Evolutionary conservation across 1,140 invertebrate genomes (phyloP).

Genomic region (Drosophila obscura): DNA sequence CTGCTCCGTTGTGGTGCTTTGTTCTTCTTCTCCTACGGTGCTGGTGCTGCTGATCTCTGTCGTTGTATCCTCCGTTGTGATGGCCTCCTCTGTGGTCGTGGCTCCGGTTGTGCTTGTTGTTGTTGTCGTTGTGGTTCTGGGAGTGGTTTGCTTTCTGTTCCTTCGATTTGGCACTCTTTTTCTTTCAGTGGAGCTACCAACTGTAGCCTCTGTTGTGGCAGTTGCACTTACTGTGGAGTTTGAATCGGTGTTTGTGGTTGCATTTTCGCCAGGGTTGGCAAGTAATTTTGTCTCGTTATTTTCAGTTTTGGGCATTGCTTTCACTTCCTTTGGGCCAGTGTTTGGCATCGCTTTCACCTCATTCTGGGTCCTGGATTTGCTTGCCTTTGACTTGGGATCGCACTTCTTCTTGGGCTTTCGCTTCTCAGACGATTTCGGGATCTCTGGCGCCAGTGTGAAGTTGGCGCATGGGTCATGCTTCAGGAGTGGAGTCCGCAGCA

Average conservation of each 20-base stretch:
- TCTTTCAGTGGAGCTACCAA: background rate
- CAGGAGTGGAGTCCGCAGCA: constrained; percentile 50
- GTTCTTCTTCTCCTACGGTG: background rate
- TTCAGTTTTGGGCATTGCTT: background rate
- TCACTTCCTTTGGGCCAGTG: background rate
- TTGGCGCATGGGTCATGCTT: constrained; percentile 61
- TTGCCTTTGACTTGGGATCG: background rate
- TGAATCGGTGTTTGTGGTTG: background rate
- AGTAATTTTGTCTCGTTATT: too few relatives aligned
- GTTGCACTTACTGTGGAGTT: background rate
- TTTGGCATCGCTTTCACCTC: background rate
- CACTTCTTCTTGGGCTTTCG: constrained; percentile 6
- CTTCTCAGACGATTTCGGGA: background rate
- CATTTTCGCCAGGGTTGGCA: too few relatives aligned
- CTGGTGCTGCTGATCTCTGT: background rate
- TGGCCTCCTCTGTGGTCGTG: constrained; percentile 9
- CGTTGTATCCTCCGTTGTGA: background rate
- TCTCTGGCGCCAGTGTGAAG: constrained; percentile 28
- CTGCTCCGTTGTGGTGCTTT: constrained; percentile 1
- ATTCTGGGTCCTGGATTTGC: background rate
- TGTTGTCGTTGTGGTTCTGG: constrained; percentile 11
- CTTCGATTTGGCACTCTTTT: constrained; percentile 10
- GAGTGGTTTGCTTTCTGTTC: background rate
- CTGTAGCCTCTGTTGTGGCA: background rate
- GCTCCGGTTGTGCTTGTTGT: constrained; percentile 22